Conservation (phyloP, 2,797 vertebrate genomes). For the Anguilla pacifica region DNA sequence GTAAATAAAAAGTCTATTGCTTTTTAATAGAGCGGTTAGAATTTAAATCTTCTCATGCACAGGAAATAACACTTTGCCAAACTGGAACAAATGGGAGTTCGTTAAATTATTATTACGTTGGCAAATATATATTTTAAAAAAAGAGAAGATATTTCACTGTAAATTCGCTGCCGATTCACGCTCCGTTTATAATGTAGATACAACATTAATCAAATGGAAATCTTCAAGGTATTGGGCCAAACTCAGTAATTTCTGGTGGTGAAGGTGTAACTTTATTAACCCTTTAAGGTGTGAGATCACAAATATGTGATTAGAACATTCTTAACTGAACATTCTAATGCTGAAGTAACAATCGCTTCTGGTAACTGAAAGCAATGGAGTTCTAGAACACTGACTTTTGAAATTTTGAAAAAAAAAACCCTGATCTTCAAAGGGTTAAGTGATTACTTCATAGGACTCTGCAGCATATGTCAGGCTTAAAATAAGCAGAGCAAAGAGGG, state of each 20-base stretch:
- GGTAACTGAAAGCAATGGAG: too few relatives aligned
- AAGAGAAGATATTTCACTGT: conserved; percentile 26
- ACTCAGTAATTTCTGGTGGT: conserved; percentile 58
- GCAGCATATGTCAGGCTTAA: too few relatives aligned
- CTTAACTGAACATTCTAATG: too few relatives aligned
- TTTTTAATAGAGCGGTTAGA: background rate
- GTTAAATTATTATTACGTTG: conserved; percentile 38
- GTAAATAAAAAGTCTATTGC: background rate
- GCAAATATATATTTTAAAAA: conserved; percentile 21
- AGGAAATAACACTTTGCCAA: background rate
- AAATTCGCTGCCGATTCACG: conserved; percentile 26
- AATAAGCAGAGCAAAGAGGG: too few relatives aligned
- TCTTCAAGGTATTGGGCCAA: conserved; percentile 67
- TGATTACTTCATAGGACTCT: too few relatives aligned
- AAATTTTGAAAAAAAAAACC: too few relatives aligned
- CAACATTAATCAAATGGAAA: conserved; percentile 55
- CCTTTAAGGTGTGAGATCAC: too few relatives aligned
- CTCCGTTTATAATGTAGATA: conserved; percentile 14
- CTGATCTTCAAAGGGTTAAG: too few relatives aligned
- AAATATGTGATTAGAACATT: conserved; percentile 66
- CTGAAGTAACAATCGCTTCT: too few relatives aligned
- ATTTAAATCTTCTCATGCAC: background rate
- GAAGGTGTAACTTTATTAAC: conserved; percentile 72
- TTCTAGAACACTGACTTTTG: too few relatives aligned
- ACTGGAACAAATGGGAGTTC: background rate